These are phyloP conservation scores for Drosophila kambysellisi DNA, from an alignment of 2,888 invertebrate species.

Conservation along the genomic window DNA sequence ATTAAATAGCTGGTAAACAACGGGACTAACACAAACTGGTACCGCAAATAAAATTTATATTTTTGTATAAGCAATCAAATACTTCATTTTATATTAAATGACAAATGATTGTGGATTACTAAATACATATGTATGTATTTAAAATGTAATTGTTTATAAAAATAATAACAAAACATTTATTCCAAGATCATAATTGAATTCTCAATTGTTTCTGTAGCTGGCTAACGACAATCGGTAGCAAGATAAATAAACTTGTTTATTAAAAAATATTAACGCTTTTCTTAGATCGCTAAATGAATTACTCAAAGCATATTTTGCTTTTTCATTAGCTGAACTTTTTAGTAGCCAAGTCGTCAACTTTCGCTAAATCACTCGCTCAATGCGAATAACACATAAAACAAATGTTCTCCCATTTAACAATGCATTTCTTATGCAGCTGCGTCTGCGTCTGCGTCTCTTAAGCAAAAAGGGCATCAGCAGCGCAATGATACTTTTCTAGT, in stretches of 20 bases:
- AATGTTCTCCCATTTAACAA: conserved; percentile 2
- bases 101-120: not conserved
- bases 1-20: conserved; percentile 21
- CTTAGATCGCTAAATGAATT: not conserved
- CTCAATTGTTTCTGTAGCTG: not conserved
- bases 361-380: not conserved
- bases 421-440: conserved; percentile 6
- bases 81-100: not conserved
- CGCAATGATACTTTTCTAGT: conserved; percentile 21
- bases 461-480: conserved; percentile 38
- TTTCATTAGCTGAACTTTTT: not conserved
- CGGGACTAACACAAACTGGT: not conserved
- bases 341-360: not conserved
- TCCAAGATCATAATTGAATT: not conserved
- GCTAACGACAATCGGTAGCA: too few relatives aligned
- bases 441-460: conserved; percentile 10
- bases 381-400: conserved; percentile 10
- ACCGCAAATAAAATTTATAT: not conserved
- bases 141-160: not conserved
- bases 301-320: not conserved
- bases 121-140: not conserved
- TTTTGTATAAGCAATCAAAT: not conserved
- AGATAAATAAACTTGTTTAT: not conserved
- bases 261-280: not conserved
- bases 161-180: not conserved